Base-by-base conservation (phyloP, 2,888 invertebrate genomes). In the Oscheius sp. region DNA sequence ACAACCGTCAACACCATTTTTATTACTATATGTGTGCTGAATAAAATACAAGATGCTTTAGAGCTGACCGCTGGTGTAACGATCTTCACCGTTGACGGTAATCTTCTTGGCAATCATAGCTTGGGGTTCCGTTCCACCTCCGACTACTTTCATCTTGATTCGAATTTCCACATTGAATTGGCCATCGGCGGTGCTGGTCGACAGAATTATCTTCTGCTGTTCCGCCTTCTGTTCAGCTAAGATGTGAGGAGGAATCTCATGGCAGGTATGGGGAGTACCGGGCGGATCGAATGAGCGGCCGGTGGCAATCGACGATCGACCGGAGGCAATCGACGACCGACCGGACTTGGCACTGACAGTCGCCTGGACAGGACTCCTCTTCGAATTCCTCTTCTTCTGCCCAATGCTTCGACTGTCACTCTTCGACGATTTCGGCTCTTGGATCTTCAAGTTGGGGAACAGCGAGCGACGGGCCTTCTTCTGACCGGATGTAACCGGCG, bases 61-160 rank as follows among this genome's bases (percentile, higher is more conserved):
- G 25, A 12, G 9, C 35, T 35, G 5, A 9, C 35, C 5, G 35
- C 35, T 35, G 58, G 27, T 25, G 61, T 61, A 61, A 16, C 61
- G 16, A 18, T 41, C 21, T 21, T 43, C 43, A 3, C 61, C 61
- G 21, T 61, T 61, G 45, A 61, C 61, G 43, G 18, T n/a, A 13
- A 61, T 23, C 18, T 21, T 61, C 18, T 41, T 61, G 18, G 61
- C 43, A 6, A 43, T n/a, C 43, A 61, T 7, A 5, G 61, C 61
- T 43, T 61, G 61, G 1, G 61, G 43, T 6, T 61, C 61, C 2
- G 18, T 9, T 6, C 9, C 21, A 3, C 21, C 21, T 12, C 21
- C 18, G n/a, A 61, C 61, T 18, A 43, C 43, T 21, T 61, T 61
- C 61, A 61, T 61, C 43, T 61, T 61, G 43, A 61, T 35, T 9